phyloP scores from a whole-genome alignment of 2,797 vertebrate species.

The Pangasius larnaudii region DNA sequence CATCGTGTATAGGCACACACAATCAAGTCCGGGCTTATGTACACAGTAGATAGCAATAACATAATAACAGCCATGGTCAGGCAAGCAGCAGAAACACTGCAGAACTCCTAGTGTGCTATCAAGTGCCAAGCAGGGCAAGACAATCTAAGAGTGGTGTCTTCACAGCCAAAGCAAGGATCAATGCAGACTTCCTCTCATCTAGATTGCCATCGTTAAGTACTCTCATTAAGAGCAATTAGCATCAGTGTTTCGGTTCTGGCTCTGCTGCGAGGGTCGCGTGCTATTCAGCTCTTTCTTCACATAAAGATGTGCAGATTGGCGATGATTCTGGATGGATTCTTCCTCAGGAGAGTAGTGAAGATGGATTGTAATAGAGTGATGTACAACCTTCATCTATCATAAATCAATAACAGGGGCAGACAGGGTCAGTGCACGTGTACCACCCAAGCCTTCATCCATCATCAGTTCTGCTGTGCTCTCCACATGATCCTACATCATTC shows the following conservation, averaged over 20 bases:
- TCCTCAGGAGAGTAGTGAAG: slow-evolving; percentile 49
- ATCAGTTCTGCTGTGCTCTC: slow-evolving; percentile 18
- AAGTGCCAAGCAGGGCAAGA: neutral
- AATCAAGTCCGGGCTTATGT: neutral
- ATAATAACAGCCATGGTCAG: neutral
- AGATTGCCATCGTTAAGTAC: slow-evolving; percentile 25
- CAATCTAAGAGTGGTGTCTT: slow-evolving; percentile 17
- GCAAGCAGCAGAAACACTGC: neutral
- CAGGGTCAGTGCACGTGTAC: slow-evolving; percentile 30
- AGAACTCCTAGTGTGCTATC: neutral
- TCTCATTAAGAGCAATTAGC: slow-evolving; percentile 51
- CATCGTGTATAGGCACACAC: neutral
- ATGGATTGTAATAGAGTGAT: slow-evolving; percentile 63
- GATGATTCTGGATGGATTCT: slow-evolving; percentile 58
- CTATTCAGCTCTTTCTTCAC: slow-evolving; percentile 37
- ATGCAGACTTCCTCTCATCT: slow-evolving; percentile 45
- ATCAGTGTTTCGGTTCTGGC: slow-evolving; percentile 29
- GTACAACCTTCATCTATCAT: slow-evolving; percentile 59
- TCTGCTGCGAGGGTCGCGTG: slow-evolving; percentile 9
- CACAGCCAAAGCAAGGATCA: slow-evolving; percentile 48
- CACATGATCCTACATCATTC: slow-evolving; percentile 13
- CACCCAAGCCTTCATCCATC: slow-evolving; percentile 28
- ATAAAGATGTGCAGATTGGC: slow-evolving; percentile 59
- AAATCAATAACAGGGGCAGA: slow-evolving; percentile 62
- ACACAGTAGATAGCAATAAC: neutral